Conservation (phyloP, 1,140 invertebrate species). For the Trichomalopsis sarcophagae region DNA sequence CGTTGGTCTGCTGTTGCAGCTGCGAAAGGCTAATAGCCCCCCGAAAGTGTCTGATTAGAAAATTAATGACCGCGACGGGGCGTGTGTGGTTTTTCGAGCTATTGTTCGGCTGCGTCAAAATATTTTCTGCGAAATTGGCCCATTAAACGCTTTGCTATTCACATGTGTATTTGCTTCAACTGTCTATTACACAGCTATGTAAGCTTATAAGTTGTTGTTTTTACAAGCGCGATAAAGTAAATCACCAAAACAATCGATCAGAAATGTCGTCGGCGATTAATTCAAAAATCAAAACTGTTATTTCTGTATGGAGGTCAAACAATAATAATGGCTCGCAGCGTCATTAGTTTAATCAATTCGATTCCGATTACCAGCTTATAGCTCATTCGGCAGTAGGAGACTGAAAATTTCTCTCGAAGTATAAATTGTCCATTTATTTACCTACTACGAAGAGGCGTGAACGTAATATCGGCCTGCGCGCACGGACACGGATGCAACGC, state of each 20-base stretch:
- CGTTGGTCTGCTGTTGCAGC: conserved; percentile 10
- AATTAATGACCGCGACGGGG: conserved; percentile 48
- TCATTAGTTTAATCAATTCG: conserved; percentile 25
- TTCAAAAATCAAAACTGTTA: neutral
- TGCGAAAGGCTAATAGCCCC: conserved; percentile 3
- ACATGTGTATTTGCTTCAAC: too few species aligned
- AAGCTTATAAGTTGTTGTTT: too few species aligned
- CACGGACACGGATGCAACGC: conserved; percentile 11
- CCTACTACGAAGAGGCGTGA: conserved; percentile 44
- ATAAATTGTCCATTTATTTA: conserved; percentile 48
- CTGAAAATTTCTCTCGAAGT: conserved; percentile 11
- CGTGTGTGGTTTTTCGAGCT: conserved; percentile 11
- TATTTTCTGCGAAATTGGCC: conserved; percentile 3
- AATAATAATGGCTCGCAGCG: neutral
- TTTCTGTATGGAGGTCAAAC: too few species aligned
- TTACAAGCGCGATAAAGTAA: too few species aligned
- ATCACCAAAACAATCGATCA: neutral
- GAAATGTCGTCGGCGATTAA: neutral
- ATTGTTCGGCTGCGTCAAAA: conserved; percentile 31
- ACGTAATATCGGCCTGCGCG: conserved; percentile 15
- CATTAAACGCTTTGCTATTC: neutral
- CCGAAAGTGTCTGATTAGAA: conserved; percentile 46
- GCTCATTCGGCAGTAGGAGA: conserved; percentile 4
- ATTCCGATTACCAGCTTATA: conserved; percentile 20
- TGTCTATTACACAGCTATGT: too few species aligned